Conservation (phyloP, 2,113 vertebrate species). For the Carassius gibelio region DNA sequence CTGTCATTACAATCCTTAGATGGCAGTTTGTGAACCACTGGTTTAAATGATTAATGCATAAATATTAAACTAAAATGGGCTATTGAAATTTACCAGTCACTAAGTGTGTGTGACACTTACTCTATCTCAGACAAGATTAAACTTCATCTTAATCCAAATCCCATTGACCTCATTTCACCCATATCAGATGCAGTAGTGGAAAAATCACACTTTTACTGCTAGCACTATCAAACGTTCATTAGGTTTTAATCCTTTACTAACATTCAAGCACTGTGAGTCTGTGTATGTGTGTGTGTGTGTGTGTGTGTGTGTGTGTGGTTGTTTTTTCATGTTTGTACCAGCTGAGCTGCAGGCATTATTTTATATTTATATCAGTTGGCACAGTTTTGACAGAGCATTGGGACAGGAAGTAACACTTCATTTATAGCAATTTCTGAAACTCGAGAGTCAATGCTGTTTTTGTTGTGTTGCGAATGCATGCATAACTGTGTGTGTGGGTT, state of each 20-base stretch:
- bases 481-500: not conserved
- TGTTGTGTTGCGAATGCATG: not conserved
- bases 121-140: not conserved
- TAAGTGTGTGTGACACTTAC: not conserved
- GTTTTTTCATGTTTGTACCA: not conserved
- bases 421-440: conserved; percentile 20
- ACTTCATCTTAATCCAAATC: conserved; percentile 5
- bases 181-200: conserved; percentile 23
- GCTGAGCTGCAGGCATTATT: conserved; percentile 4
- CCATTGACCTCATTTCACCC: conserved; percentile 13
- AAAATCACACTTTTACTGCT: not conserved
- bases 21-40: not conserved
- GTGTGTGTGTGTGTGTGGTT: not conserved
- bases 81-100: not conserved
- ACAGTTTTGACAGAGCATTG: not conserved
- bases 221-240: conserved; percentile 1
- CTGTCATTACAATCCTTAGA: not conserved
- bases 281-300: not conserved
- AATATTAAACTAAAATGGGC: not conserved
- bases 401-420: conserved; percentile 9
- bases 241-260: conserved; percentile 23
- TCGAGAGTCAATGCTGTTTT: not conserved
- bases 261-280: not conserved
- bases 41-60: not conserved
- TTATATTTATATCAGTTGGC: not conserved